Base-by-base conservation (phyloP, 2,797 vertebrate species). In the Stomatorhinus walkeri region DNA sequence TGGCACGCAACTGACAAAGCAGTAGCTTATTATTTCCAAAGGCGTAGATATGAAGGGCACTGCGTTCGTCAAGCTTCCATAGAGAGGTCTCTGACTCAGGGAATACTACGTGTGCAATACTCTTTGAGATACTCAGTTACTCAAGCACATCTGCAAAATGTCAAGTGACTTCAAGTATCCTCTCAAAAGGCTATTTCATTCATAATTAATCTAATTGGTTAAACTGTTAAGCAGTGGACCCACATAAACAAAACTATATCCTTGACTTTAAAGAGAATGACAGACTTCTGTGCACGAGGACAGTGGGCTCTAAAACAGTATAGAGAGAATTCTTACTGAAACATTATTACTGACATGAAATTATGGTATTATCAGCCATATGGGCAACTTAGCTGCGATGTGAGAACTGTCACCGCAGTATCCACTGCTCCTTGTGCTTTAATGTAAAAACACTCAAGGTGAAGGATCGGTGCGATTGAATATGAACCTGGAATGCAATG, bases 11-110 rank as follows among this genome's bases (percentile, higher is more conserved):
- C 49, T 40, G 76, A 56, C 49, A 87, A 90, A 86, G 88, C 84
- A 14, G 88, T 87, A 59, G 68, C 64, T 16, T 87, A 43, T 56
- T 89, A 24, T 90, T 91, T 84, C 72, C 79, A 64, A 64, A 90
- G 72, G 64, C 85, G 2, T 36, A 32, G n/a, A 28, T 28, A 88
- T 61, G 79, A 61, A 84, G 59, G 79, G 43, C 36, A 7, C 24
- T 48, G 79, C n/a, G 4, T 32, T 88, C 40, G 24, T 84, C 54
- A 46, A 40, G 8, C 19, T 48, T 46, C 36, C 85, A 61, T 3
- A 87, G 22, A 87, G 22, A 61, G 22, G 22, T 43, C 54, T 16
- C 8, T 64, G 10, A 61, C 40, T 85, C 43, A 22, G 16, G 40
- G 81, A 68, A n/a, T 1, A 12, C 24, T 49, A 54, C 28, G 16